A percentile compares a stretch with the other conserved stretches of the same genome.
phyloP scores from a whole-genome alignment of 2,113 vertebrate species.

The Etheostoma spectabile region DNA sequence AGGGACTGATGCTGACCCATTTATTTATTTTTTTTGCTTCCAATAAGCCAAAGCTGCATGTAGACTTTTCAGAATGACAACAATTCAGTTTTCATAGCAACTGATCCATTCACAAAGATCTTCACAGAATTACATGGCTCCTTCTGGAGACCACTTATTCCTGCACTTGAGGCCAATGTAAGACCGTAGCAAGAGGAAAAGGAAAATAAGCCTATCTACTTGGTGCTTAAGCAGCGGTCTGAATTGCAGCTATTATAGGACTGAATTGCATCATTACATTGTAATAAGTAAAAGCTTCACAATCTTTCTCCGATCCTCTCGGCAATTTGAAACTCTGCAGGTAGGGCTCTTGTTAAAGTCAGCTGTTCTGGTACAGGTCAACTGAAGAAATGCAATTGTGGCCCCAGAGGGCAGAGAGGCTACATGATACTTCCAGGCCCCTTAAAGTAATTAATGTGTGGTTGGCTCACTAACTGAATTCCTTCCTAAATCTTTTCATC shows the following conservation, averaged over 20 bases:
- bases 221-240: slow-evolving; percentile 36
- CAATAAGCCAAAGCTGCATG: background rate
- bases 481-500: slow-evolving; percentile 70
- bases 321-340: slow-evolving; percentile 48
- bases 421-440: slow-evolving; percentile 61
- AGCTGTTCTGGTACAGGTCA: slow-evolving; percentile 65
- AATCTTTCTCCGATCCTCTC: slow-evolving; percentile 24
- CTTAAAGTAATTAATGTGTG: slow-evolving; percentile 73
- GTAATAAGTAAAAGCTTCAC: slow-evolving; percentile 48
- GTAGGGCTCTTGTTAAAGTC: slow-evolving; percentile 50
- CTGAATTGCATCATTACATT: slow-evolving; percentile 53
- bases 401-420: slow-evolving; percentile 60
- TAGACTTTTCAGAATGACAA: background rate
- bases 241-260: slow-evolving; percentile 47
- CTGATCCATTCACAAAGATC: slow-evolving; percentile 12
- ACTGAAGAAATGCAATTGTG: slow-evolving; percentile 70
- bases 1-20: too few relatives aligned
- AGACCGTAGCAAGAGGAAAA: slow-evolving; percentile 23
- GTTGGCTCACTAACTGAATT: slow-evolving; percentile 63
- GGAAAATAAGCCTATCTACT: slow-evolving; percentile 44
- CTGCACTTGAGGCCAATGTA: slow-evolving; percentile 9
- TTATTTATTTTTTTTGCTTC: background rate
- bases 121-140: background rate
- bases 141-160: background rate
- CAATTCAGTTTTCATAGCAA: slow-evolving; percentile 1